Evolutionary conservation across 2,888 invertebrate species (phyloP).

Genomic region (Flexamia atlantica): DNA sequence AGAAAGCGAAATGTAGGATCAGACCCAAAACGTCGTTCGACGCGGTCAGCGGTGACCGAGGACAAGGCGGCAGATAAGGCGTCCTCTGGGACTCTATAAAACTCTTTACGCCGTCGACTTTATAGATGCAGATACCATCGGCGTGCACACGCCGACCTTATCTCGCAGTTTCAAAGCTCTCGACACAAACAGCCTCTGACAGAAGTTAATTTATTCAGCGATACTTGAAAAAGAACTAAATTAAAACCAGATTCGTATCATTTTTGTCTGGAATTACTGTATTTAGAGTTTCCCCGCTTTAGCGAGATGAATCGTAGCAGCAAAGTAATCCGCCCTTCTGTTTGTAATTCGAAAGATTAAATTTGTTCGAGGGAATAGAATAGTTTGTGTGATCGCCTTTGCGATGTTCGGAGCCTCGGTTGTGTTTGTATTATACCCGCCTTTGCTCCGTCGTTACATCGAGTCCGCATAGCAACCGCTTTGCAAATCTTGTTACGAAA

Average conservation of each 20-base stretch:
- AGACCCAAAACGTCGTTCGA: not conserved
- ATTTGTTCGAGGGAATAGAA: slow-evolving; percentile 39
- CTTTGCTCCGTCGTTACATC: not conserved
- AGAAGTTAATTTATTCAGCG: slow-evolving; percentile 50
- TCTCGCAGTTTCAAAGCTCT: slow-evolving; percentile 33
- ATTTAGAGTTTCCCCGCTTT: slow-evolving; percentile 34
- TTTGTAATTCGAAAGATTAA: slow-evolving; percentile 39
- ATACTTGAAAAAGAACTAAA: slow-evolving; percentile 50
- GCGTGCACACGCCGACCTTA: not conserved
- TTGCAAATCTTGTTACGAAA: too few species aligned
- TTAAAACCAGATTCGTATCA: slow-evolving; percentile 45
- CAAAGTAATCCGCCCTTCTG: slow-evolving; percentile 26
- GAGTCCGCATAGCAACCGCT: not conserved
- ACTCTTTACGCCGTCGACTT: slow-evolving; percentile 12
- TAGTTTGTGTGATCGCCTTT: slow-evolving; percentile 31
- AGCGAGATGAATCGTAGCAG: not conserved
- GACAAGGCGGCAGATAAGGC: not conserved
- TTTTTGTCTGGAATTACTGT: slow-evolving; percentile 37
- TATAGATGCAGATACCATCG: not conserved
- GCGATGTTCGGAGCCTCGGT: not conserved
- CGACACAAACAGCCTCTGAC: slow-evolving; percentile 40
- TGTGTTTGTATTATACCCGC: not conserved
- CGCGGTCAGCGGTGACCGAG: not conserved
- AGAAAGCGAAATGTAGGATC: too few species aligned
- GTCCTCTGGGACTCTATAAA: not conserved